Base-by-base conservation (phyloP, 2,888 invertebrate genomes). In the Glomeris marginata region DNA sequence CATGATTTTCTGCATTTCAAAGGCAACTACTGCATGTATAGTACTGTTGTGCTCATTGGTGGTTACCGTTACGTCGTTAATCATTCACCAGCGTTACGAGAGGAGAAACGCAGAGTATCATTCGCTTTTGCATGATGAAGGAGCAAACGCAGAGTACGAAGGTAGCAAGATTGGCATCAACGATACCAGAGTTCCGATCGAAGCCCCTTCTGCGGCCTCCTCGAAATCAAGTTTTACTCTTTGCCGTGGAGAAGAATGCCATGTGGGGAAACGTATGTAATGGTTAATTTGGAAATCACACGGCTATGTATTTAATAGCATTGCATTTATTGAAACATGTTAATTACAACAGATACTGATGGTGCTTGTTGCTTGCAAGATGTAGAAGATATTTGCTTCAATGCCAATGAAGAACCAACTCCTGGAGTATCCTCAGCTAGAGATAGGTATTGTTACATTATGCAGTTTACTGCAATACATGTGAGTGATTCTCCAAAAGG, bases 11-110 rank as follows among this genome's bases (percentile, higher is more conserved):
- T n/a, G 43, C 16, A 45, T 33, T 13, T 22, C 13, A 13, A 15
- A 57, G 57, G 57, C 57, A 37, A 47, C 52, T 18, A 55, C 52
- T 13, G 55, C 55, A 8, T 53, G 54, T 11, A 47, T 61, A 1
- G 54, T 64, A 13, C 52, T 66, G 16, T n/a, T 54, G 0, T 5
- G 62, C n/a, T 62, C 61, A 49, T 56, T 71, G 64, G 4, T 66
- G 78, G 84, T 87, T 44, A 84, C 86, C 0, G 75, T 83, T 2
- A 82, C 84, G 1, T 84, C 84, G 61, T 71, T 91, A 51, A 79
- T 88, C 33, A 67, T 90, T 50, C 85, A 87, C 67, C 82, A 87
- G 61, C 74, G 91, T 35, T 83, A 82, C 63, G 59, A 54, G 44
- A 74, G 78, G 37, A 77, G 81, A 54, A 77, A 77, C 58, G 75